Percentiles rank a stretch among this genome's conserved stretches.
Conservation (phyloP, 2,113 vertebrate genomes). For the Amphilophus citrinellus region DNA sequence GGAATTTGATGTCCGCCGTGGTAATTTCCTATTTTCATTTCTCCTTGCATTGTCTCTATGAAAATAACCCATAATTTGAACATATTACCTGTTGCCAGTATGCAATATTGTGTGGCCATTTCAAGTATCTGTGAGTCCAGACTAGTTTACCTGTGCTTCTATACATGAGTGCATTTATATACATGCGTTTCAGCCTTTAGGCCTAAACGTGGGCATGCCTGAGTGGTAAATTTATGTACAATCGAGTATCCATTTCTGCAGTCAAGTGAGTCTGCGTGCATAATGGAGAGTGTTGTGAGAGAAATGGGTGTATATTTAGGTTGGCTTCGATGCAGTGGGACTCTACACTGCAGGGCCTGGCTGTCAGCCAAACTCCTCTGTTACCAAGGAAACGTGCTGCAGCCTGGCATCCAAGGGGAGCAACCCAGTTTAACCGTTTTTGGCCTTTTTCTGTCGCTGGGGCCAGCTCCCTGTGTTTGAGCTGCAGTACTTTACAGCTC, state of each 20-base stretch:
- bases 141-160: not conserved
- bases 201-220: slow-evolving; percentile 26
- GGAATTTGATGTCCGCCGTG: not conserved
- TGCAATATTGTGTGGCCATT: not conserved
- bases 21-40: not conserved
- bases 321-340: slow-evolving; percentile 54
- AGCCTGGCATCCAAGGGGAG: slow-evolving; percentile 57
- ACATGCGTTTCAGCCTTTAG: not conserved
- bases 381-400: slow-evolving; percentile 74
- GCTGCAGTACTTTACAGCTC: not conserved
- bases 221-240: not conserved
- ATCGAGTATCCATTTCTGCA: slow-evolving; percentile 13
- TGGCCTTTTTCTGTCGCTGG: slow-evolving; percentile 31
- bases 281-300: slow-evolving; percentile 15
- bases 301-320: slow-evolving; percentile 53
- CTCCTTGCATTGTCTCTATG: not conserved
- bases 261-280: slow-evolving; percentile 19
- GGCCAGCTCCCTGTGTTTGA: slow-evolving; percentile 2
- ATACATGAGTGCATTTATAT: not conserved
- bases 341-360: slow-evolving; percentile 65
- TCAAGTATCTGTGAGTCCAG: not conserved
- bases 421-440: slow-evolving; percentile 59
- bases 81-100: not conserved
- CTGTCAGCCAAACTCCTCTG: slow-evolving; percentile 64
- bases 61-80: not conserved